Percentiles rank a stretch among this genome's conserved stretches.
Evolutionary conservation across 2,888 invertebrate species (phyloP).

Genomic region (Napeogenes sylphis): DNA sequence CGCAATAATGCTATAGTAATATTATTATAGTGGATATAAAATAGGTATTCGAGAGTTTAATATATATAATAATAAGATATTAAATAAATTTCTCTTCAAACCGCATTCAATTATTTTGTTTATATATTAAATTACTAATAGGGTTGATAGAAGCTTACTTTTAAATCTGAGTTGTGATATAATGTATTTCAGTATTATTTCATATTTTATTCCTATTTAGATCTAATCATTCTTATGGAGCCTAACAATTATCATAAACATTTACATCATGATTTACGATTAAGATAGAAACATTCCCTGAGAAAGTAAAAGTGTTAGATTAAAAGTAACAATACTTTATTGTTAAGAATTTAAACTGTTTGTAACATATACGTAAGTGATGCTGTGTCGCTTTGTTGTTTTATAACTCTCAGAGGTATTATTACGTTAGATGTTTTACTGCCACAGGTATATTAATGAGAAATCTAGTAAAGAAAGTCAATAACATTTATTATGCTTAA

Average conservation of each 20-base stretch:
- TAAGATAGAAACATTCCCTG: conserved; percentile 17
- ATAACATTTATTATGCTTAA: too few species aligned
- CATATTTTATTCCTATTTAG: too few species aligned
- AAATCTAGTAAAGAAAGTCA: too few species aligned
- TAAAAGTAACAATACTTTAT: conserved; percentile 18
- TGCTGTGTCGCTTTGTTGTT: not conserved
- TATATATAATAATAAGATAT: not conserved
- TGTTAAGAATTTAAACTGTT: conserved; percentile 9
- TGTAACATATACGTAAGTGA: not conserved
- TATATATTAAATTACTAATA: not conserved
- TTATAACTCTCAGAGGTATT: too few species aligned
- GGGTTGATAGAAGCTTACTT: not conserved
- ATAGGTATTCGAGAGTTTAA: not conserved
- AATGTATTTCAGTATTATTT: not conserved
- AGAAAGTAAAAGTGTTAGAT: conserved; percentile 22
- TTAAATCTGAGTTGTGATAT: not conserved
- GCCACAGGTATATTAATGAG: too few species aligned
- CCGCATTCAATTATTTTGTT: conserved; percentile 19
- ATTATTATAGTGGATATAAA: not conserved
- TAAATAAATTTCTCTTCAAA: conserved; percentile 12
- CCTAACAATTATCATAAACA: conserved; percentile 6
- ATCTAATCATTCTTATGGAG: too few species aligned
- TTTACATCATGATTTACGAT: conserved; percentile 6
- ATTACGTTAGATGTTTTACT: too few species aligned
- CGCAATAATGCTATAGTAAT: not conserved